Percentiles rank a stretch among this genome's conserved stretches.
phyloP scores from a whole-genome alignment of 2,113 vertebrate species.

The Cichladusa arquata region DNA sequence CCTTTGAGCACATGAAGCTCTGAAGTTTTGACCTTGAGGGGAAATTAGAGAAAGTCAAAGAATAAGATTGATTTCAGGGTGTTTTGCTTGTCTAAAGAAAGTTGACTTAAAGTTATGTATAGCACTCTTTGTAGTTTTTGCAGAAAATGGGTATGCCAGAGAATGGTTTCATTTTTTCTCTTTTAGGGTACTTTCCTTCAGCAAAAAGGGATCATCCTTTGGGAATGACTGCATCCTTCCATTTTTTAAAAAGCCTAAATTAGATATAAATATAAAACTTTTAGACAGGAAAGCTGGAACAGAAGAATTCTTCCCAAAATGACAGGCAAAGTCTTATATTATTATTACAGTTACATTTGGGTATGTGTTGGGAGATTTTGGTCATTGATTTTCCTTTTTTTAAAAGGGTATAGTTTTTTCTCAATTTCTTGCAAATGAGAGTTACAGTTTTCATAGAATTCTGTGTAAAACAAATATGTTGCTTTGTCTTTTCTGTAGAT shows the following conservation, averaged over 20 bases:
- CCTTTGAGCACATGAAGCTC: fast-evolving
- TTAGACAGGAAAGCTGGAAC: background rate
- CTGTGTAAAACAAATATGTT: background rate
- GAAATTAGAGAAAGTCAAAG: background rate
- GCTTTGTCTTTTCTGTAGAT: background rate
- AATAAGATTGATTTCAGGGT: background rate
- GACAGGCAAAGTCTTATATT: background rate
- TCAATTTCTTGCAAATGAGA: background rate
- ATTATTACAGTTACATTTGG: background rate
- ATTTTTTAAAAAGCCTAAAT: background rate
- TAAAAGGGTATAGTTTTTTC: background rate
- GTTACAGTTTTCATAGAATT: background rate
- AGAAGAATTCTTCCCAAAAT: background rate
- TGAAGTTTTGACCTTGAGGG: background rate
- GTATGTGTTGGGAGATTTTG: background rate
- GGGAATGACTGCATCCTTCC: background rate
- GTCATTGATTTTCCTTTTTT: background rate
- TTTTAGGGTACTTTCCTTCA: background rate
- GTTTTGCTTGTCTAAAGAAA: background rate
- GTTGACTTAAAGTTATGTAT: background rate
- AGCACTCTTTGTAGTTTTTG: background rate
- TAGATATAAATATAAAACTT: background rate
- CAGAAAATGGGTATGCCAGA: background rate
- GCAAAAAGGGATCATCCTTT: background rate
- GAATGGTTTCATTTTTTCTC: background rate